Evolutionary conservation across 2,888 invertebrate genomes (phyloP).

Genomic region (Aspidiotus destructor): DNA sequence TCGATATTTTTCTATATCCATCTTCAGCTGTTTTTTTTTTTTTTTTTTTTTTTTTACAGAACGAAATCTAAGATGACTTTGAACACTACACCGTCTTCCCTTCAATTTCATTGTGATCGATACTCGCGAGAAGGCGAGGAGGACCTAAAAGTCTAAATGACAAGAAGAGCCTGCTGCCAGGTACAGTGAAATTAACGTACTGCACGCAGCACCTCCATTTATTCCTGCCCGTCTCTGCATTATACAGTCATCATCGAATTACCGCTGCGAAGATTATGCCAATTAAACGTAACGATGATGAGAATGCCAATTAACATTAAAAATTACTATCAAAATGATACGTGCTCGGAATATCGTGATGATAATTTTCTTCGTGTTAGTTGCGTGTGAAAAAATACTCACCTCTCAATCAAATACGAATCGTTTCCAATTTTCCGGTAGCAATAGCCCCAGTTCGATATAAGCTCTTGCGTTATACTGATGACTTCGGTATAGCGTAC

Average conservation of each 20-base stretch:
- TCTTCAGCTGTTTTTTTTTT: too few relatives aligned
- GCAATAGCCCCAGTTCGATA: constrained; percentile 58
- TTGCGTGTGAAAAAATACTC: constrained; percentile 33
- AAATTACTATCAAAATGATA: background rate
- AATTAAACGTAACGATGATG: constrained; percentile 2
- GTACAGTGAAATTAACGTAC: too few relatives aligned
- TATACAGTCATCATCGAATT: too few relatives aligned
- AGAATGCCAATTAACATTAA: constrained; percentile 1
- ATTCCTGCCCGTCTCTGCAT: too few relatives aligned
- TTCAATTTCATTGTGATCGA: background rate
- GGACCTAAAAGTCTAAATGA: background rate
- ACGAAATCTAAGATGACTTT: background rate
- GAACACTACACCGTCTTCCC: background rate
- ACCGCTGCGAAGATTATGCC: constrained; percentile 2
- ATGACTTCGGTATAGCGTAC: constrained; percentile 50
- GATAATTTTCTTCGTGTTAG: too few relatives aligned
- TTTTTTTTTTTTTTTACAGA: too few relatives aligned
- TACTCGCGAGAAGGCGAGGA: background rate
- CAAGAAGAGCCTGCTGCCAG: background rate
- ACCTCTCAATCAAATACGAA: constrained; percentile 53
- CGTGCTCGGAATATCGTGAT: too few relatives aligned
- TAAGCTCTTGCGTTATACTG: constrained; percentile 53
- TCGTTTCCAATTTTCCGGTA: constrained; percentile 49
- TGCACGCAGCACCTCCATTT: too few relatives aligned
- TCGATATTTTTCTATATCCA: background rate